Percentiles rank a stretch among this genome's conserved stretches.
These are phyloP conservation scores for Dasyurus viverrinus DNA, from an alignment of 2,113 vertebrate species.

Conservation along the genomic window DNA sequence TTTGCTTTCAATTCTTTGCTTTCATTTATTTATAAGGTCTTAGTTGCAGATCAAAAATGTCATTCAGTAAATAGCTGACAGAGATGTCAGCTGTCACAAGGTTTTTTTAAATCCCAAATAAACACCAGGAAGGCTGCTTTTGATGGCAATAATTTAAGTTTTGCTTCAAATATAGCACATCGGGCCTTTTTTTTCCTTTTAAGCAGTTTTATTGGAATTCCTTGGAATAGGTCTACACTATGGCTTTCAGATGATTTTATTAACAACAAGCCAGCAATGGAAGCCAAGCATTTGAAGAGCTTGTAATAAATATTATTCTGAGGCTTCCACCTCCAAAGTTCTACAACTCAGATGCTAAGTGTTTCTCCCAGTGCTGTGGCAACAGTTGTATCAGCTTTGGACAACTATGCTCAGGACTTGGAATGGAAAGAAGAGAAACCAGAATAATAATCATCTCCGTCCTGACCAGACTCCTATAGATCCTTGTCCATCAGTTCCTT, in stretches of 20 bases:
- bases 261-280: slow-evolving; percentile 62
- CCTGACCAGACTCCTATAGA: not conserved
- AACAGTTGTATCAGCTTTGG: not conserved
- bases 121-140: slow-evolving; percentile 65
- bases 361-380: not conserved
- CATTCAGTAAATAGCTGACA: slow-evolving; percentile 67
- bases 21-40: slow-evolving; percentile 14
- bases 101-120: slow-evolving; percentile 72
- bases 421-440: not conserved
- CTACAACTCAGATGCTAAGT: not conserved
- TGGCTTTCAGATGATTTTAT: slow-evolving; percentile 56
- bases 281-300: slow-evolving; percentile 47
- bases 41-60: slow-evolving; percentile 53
- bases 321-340: not conserved
- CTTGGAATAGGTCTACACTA: slow-evolving; percentile 51
- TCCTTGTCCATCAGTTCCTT: not conserved
- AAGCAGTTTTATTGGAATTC: slow-evolving; percentile 69
- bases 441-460: not conserved
- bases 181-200: fast-evolving
- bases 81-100: slow-evolving; percentile 70
- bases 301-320: not conserved
- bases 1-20: slow-evolving; percentile 50
- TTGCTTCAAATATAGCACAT: slow-evolving; percentile 51
- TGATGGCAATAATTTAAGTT: slow-evolving; percentile 63
- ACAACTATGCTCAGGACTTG: not conserved